These are phyloP conservation scores for Dipodomys ordii DNA, from an alignment of 2,113 vertebrate genomes.

Conservation along the genomic window DNA sequence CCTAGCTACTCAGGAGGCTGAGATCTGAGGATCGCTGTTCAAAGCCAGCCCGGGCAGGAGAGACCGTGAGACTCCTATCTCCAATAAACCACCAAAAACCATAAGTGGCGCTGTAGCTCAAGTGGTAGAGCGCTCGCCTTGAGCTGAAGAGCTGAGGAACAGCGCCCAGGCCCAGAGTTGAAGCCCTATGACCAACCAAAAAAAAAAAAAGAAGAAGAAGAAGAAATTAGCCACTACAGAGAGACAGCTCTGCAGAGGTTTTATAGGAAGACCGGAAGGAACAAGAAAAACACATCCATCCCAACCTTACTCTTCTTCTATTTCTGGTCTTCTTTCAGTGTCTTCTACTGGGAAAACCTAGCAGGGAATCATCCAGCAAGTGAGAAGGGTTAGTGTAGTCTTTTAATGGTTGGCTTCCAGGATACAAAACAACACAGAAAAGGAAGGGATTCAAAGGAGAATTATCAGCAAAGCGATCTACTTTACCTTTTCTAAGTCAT, in stretches of 20 bases:
- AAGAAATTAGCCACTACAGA: neutral
- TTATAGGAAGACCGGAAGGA: neutral
- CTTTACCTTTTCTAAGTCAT: neutral
- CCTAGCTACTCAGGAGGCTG: too few species aligned
- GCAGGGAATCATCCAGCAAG: neutral
- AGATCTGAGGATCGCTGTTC: too few species aligned
- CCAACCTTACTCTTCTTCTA: neutral
- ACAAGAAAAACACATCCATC: neutral
- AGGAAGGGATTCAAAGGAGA: neutral
- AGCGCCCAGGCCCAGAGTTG: too few species aligned
- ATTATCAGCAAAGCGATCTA: neutral
- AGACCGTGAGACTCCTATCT: too few species aligned
- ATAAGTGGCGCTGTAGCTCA: too few species aligned
- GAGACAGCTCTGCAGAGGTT: neutral
- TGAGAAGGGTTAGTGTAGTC: neutral
- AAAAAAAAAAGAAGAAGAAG: too few species aligned
- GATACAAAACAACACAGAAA: neutral
- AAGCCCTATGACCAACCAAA: too few species aligned
- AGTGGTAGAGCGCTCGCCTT: too few species aligned
- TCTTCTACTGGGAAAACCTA: neutral
- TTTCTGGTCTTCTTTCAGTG: neutral
- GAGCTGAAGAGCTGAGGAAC: too few species aligned
- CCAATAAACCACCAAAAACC: too few species aligned
- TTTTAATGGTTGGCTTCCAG: neutral
- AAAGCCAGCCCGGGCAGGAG: too few species aligned